Base-by-base conservation (phyloP, 2,113 vertebrate species). In the Circaetus gallicus region DNA sequence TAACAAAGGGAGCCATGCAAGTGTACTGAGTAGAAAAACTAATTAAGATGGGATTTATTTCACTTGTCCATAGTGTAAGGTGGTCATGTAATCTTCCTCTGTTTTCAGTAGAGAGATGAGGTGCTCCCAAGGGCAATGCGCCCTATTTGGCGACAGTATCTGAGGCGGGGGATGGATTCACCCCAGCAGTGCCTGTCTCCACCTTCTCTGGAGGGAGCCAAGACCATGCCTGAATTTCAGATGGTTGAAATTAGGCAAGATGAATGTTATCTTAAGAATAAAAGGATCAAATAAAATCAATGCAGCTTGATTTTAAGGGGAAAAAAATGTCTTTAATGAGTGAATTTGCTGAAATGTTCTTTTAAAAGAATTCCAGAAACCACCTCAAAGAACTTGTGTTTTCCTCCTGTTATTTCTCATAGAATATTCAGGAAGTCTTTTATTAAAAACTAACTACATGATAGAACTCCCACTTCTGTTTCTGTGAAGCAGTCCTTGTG, bases 31-130 rank as follows among this genome's bases (percentile, higher is more conserved):
- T 76, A 55, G 31, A 65, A 79, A 92, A 71, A 8, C 22, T 81
- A 84, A 86, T 92, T 92, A 93, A 86, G 32, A 58, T 71, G 50
- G 63, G 63, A 83, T 71, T 95, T 95, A 73, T 87, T 96, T 82
- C 52, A 55, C 40, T 72, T 82, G 29, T 47, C 42, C 79, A 7
- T 76, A 85, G 63, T 36, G 28, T 66, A 78, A 91, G 28, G 31
- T 87, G 55, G 59, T 94, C 59, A 53, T 50, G 22, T 89, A 50
- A 84, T 94, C 50, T 86, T 83, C 19, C 8, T 73, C 56, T 67
- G 16, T 71, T 71, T 89, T 94, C 42, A 52, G 65, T 24, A n/a
- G 10, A 58, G 59, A 56, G 26, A 42, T 73, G 58, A 86, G n/a
- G n/a, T 38, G 14, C 53, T 95, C 26, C 61, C 29, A 67, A 77